Percentiles rank a stretch among this genome's conserved stretches.
Evolutionary conservation across 1,140 invertebrate species (phyloP).

Genomic region (Heliconius hermathena): DNA sequence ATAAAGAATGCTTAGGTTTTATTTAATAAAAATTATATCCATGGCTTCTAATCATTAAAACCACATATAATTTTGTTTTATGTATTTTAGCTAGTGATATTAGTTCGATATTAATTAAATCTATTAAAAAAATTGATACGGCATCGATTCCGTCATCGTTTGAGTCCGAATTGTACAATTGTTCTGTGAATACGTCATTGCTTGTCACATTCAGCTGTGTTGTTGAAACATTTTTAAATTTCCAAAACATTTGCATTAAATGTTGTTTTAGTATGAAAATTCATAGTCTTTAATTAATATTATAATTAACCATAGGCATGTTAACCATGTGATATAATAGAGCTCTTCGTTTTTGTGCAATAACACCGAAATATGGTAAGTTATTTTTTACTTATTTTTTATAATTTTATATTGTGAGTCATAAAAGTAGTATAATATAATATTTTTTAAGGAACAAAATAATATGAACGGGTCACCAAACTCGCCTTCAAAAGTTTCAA

Average conservation of each 20-base stretch:
- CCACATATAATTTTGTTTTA: too few species aligned
- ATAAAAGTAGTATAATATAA: constrained; percentile 24
- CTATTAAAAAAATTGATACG: neutral
- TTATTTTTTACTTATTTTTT: constrained; percentile 11
- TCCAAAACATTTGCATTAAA: constrained; percentile 16
- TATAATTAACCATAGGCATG: neutral
- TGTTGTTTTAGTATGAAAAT: neutral
- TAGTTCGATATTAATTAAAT: too few species aligned
- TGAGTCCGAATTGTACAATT: neutral
- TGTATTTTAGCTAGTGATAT: too few species aligned
- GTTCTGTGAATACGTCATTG: neutral
- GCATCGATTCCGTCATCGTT: neutral
- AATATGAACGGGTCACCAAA: constrained; percentile 47
- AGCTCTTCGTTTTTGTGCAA: constrained; percentile 18
- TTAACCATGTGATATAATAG: constrained; percentile 7
- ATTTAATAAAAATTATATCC: too few species aligned
- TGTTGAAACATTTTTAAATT: constrained; percentile 11
- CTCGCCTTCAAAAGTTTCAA: constrained; percentile 49
- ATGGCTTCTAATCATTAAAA: too few species aligned
- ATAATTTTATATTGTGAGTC: constrained; percentile 19
- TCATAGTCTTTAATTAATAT: neutral
- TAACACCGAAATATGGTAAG: constrained; percentile 26
- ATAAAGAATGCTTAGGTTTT: neutral
- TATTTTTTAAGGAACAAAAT: constrained; percentile 51
- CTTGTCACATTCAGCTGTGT: constrained; percentile 15